These are phyloP conservation scores for Tigriopus japonicus DNA, from an alignment of 1,140 invertebrate species.

Conservation along the genomic window DNA sequence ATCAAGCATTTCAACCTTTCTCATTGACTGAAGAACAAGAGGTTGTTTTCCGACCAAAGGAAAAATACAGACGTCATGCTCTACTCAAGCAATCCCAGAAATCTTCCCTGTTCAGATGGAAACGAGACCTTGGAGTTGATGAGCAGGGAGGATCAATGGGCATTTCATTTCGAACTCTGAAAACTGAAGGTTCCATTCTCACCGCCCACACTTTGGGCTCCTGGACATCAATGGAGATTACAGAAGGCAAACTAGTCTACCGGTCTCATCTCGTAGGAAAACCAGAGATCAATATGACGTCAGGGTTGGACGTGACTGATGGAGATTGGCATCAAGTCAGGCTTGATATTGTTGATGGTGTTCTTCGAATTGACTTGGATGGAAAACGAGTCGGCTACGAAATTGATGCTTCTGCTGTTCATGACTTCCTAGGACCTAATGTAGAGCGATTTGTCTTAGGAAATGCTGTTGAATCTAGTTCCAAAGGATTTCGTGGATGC, in stretches of 20 bases:
- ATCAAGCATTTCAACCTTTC: constrained; percentile 50
- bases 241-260: not conserved
- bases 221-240: constrained; percentile 2
- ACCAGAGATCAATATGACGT: constrained; percentile 53
- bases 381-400: constrained; percentile 51
- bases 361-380: constrained; percentile 48
- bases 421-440: constrained; percentile 79
- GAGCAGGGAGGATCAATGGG: not conserved
- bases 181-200: not conserved
- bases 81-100: constrained; percentile 23
- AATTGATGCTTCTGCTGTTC: constrained; percentile 56
- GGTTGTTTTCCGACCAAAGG: constrained; percentile 56
- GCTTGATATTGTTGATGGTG: constrained; percentile 38
- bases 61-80: constrained; percentile 45
- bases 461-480: constrained; percentile 21
- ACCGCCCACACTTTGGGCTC: not conserved
- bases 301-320: constrained; percentile 33
- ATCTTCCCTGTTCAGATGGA: not conserved
- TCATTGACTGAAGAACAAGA: constrained; percentile 51
- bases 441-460: constrained; percentile 55
- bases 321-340: constrained; percentile 71
- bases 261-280: constrained; percentile 43
- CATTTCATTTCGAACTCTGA: not conserved
- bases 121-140: not conserved
- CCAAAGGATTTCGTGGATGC: constrained; percentile 62